phyloP scores from a whole-genome alignment of 2,888 invertebrate species.

The Platycheirus rosarum region DNA sequence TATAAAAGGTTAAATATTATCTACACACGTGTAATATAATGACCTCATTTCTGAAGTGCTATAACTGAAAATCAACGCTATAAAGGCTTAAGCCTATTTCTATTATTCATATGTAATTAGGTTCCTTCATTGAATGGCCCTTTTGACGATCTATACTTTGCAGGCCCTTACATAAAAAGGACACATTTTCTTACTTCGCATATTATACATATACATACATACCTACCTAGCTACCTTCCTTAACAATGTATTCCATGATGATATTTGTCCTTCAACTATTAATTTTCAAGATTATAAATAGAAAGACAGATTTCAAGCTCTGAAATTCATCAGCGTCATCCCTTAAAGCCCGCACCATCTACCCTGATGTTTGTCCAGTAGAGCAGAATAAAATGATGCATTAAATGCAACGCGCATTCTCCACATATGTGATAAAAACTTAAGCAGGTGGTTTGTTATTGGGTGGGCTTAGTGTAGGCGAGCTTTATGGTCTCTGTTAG shows the following conservation, averaged over 20 bases:
- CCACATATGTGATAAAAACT: conserved; percentile 34
- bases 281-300: not conserved
- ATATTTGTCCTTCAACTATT: conserved; percentile 8
- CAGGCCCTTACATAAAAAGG: too few relatives aligned
- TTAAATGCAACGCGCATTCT: conserved; percentile 62
- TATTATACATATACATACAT: too few relatives aligned
- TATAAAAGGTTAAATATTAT: too few relatives aligned
- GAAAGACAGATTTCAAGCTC: not conserved
- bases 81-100: not conserved
- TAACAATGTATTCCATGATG: too few relatives aligned
- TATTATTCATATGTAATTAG: not conserved
- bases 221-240: too few relatives aligned
- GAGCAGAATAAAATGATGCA: conserved; percentile 49
- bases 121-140: not conserved
- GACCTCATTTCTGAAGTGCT: too few relatives aligned
- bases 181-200: too few relatives aligned
- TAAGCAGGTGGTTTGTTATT: conserved; percentile 63
- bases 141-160: not conserved
- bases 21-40: too few relatives aligned
- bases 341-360: too few relatives aligned
- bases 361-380: conserved; percentile 8
- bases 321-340: not conserved
- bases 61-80: too few relatives aligned
- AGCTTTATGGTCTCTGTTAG: conserved; percentile 51
- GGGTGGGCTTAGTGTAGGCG: conserved; percentile 26